Evolutionary conservation across 2,113 vertebrate species (phyloP), one percentile per base, ranked within the genome.

Genomic region (Ochotona curzoniae): DNA sequence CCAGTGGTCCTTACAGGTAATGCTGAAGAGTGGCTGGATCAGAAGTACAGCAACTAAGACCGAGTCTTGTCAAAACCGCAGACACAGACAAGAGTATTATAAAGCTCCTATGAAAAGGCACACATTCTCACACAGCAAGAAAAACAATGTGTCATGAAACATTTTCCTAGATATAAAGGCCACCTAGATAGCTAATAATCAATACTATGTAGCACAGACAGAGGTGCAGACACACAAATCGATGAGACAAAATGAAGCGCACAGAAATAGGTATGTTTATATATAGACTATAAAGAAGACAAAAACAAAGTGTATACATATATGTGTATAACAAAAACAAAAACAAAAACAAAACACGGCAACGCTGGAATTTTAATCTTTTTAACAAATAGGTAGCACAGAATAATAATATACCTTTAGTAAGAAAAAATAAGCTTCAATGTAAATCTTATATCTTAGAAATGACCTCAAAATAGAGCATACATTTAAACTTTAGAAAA

Each of bases 401-500:
- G 2, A 71, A 63, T 57, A 64, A 66, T 1, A 82, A 5, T 35
- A 51, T 78, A 35, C 64, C 1, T 1, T 32, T 20, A 44, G 26
- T 73, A 17, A 66, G 63, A 2, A 71, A 57, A 81, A 69, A 91
- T 73, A 14, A 74, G 69, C 13, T 1, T 70, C 44, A 70, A 76
- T 8, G 75, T 71, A 92, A 57, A 81, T 71, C 10, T 79, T 32
- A 80, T 7, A 95, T 26, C 5, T 66, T 73, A 13, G 70, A 78
- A 67, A 51, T 44, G 18, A 60, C 64, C 18, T 71, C 18, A 26
- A 9, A 76, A 64, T 79, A 14, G 9, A n/a, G 87, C 18, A 30
- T 13, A 35, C 11, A 87, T 44, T 93, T 66, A 83, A 70, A 63
- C 21, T 63, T 54, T 47, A 89, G 49, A 80, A 85, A 89, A 85